Evolutionary conservation across 2,797 vertebrate genomes (phyloP).

Genomic region (Crax fasciolata): DNA sequence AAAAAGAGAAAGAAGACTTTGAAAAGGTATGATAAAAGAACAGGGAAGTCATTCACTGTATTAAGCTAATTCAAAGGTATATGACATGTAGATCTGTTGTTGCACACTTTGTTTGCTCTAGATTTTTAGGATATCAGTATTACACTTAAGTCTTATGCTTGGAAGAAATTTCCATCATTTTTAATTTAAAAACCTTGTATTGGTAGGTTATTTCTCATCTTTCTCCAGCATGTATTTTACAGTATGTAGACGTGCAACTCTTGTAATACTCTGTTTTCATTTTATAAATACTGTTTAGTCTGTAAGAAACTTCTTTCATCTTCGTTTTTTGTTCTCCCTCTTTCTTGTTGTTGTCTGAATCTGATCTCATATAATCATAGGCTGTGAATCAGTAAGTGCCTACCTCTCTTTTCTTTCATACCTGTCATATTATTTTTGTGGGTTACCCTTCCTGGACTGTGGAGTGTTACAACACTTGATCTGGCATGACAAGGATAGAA

Average conservation of each 20-base stretch:
- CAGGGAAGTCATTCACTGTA: conserved; percentile 31
- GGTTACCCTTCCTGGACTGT: not conserved
- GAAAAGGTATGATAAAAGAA: conserved; percentile 90
- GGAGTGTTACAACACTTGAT: not conserved
- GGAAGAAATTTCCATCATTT: not conserved
- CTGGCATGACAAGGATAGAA: not conserved
- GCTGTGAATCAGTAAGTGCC: not conserved
- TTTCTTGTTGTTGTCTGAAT: not conserved
- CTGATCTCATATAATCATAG: not conserved
- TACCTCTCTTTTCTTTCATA: not conserved
- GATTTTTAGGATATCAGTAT: not conserved
- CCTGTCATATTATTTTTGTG: not conserved
- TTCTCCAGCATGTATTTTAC: not conserved
- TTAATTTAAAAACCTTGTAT: not conserved
- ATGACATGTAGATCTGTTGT: not conserved
- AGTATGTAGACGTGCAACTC: not conserved
- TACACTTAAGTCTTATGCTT: not conserved
- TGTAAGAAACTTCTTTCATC: not conserved
- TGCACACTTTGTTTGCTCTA: not conserved
- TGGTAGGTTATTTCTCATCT: not conserved
- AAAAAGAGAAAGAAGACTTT: conserved; percentile 99
- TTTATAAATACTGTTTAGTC: not conserved
- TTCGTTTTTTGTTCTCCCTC: not conserved
- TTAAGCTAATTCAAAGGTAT: conserved; percentile 25
- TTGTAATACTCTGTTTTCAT: not conserved